A percentile compares a stretch with the other conserved stretches of the same genome.
Conservation (phyloP, 2,113 vertebrate genomes). For the Myocastor coypus region DNA sequence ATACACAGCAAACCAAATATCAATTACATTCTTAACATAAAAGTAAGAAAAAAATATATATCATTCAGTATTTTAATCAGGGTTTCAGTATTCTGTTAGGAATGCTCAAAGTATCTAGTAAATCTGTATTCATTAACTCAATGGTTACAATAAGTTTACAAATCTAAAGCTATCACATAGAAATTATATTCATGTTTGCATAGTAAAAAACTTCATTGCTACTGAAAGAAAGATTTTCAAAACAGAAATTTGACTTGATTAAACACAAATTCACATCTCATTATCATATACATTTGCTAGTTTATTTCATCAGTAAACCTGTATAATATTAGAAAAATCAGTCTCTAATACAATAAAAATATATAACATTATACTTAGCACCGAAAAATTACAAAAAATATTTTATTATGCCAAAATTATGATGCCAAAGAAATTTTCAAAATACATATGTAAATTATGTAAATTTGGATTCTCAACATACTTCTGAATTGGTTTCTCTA, state of each 20-base stretch:
- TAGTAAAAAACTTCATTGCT: constrained; percentile 6
- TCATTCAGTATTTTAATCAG: background rate
- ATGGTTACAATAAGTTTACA: background rate
- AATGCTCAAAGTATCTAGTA: background rate
- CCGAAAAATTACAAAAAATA: constrained; percentile 6
- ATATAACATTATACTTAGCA: background rate
- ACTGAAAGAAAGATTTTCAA: constrained; percentile 2
- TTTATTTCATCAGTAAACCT: background rate
- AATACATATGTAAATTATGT: background rate
- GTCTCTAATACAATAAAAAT: background rate
- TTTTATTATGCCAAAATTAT: background rate
- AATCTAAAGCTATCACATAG: constrained; percentile 15
- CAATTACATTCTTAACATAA: background rate
- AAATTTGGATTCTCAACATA: constrained; percentile 8
- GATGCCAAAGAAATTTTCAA: background rate
- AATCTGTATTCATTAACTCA: background rate
- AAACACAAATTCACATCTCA: constrained; percentile 17
- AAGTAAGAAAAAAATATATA: constrained; percentile 30
- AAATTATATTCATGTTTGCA: constrained; percentile 1
- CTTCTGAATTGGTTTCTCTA: background rate
- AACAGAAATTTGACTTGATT: background rate
- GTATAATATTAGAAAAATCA: constrained; percentile 22
- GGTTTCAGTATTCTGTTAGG: background rate
- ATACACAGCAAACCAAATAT: background rate
- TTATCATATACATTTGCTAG: constrained; percentile 23